Evolutionary conservation across 2,113 vertebrate genomes (phyloP).

Genomic region (Loxodonta africana): DNA sequence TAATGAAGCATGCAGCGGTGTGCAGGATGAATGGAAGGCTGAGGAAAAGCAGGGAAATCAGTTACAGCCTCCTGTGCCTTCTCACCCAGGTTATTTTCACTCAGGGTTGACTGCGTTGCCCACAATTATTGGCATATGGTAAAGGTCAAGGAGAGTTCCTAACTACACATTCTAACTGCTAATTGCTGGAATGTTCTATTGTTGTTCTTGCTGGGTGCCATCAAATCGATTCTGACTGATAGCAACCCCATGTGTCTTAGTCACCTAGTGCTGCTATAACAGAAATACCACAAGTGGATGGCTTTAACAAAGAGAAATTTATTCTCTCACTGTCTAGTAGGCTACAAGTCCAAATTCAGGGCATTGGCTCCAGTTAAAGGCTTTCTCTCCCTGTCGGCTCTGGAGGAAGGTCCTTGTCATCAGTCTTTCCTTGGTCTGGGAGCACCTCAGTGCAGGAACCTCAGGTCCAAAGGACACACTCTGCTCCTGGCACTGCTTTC

Average conservation of each 20-base stretch:
- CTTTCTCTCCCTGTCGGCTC: too few relatives aligned
- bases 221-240: not conserved
- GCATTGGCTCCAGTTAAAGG: too few relatives aligned
- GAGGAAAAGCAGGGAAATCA: not conserved
- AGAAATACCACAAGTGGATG: too few relatives aligned
- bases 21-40: not conserved
- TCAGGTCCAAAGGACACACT: too few relatives aligned
- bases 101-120: not conserved
- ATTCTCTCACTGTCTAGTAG: too few relatives aligned
- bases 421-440: too few relatives aligned
- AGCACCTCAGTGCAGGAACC: too few relatives aligned
- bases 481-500: too few relatives aligned
- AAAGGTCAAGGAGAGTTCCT: not conserved
- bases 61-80: not conserved
- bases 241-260: not conserved
- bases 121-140: not conserved
- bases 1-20: not conserved
- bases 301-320: too few relatives aligned
- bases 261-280: too few relatives aligned
- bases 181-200: not conserved
- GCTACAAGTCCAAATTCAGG: too few relatives aligned
- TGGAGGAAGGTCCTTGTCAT: too few relatives aligned
- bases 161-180: not conserved
- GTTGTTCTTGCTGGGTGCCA: not conserved
- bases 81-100: not conserved